These are phyloP conservation scores for Panzeria rudis DNA, from an alignment of 2,888 invertebrate species.

Conservation along the genomic window DNA sequence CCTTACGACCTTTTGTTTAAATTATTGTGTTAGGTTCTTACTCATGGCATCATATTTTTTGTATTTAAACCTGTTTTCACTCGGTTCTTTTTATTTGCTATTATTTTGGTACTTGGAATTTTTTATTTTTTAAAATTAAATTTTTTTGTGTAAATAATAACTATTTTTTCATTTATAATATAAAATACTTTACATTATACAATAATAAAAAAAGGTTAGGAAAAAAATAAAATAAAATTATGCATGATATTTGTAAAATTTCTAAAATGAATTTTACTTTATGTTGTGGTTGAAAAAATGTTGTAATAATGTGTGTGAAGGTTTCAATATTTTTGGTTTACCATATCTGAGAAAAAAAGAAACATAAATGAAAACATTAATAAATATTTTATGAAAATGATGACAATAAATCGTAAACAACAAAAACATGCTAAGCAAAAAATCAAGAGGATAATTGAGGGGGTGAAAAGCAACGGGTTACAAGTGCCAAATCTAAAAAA, in stretches of 20 bases:
- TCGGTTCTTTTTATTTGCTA: conserved; percentile 20
- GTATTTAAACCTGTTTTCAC: conserved; percentile 50
- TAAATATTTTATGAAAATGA: conserved; percentile 47
- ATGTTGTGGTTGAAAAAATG: conserved; percentile 67
- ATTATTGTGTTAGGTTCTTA: conserved; percentile 28
- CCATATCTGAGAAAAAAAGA: conserved; percentile 80
- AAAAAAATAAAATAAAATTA: conserved; percentile 9
- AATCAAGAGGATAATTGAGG: no score
- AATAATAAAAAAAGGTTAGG: conserved; percentile 5
- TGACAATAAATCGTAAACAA: not conserved
- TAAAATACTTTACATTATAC: conserved; percentile 67
- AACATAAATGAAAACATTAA: conserved; percentile 71
- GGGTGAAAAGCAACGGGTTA: no score
- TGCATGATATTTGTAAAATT: conserved; percentile 46
- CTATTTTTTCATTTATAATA: conserved; percentile 54
- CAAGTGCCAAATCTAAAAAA: not conserved
- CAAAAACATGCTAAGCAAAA: not conserved
- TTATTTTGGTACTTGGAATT: conserved; percentile 62
- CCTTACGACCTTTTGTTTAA: conserved; percentile 47
- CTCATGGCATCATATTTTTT: conserved; percentile 55
- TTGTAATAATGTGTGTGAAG: conserved; percentile 63
- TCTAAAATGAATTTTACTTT: conserved; percentile 60
- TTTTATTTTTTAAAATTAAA: not conserved
- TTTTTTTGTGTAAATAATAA: conserved; percentile 51
- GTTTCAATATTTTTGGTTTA: conserved; percentile 83